phyloP scores from a whole-genome alignment of 2,888 invertebrate genomes.

The Megamerina dolium region DNA sequence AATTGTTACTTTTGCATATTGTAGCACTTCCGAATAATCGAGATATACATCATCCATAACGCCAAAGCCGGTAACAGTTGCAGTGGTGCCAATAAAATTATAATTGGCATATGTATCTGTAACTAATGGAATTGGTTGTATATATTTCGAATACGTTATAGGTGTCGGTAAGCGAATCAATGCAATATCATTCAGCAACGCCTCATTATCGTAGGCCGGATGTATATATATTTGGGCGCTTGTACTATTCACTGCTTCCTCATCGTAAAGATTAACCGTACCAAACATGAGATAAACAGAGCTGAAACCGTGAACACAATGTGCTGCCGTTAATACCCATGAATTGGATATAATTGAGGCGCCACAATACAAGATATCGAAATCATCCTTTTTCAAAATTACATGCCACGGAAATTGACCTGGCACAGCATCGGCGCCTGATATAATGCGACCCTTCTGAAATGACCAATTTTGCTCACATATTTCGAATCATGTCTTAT shows the following conservation, averaged over 20 bases:
- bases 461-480: no score
- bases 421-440: slow-evolving; percentile 27
- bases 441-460: slow-evolving; percentile 32
- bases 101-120: slow-evolving; percentile 17
- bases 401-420: slow-evolving; percentile 47
- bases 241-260: slow-evolving; percentile 29
- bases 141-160: slow-evolving; percentile 25
- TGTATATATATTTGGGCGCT: slow-evolving; percentile 31
- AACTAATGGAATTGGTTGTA: slow-evolving; percentile 36
- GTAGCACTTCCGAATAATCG: slow-evolving; percentile 32
- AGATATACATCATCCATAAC: slow-evolving; percentile 37
- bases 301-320: slow-evolving; percentile 32
- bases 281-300: slow-evolving; percentile 37
- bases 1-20: slow-evolving; percentile 36
- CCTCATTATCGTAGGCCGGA: slow-evolving; percentile 33
- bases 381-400: slow-evolving; percentile 33
- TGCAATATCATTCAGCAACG: slow-evolving; percentile 40
- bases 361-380: slow-evolving; percentile 38
- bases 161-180: slow-evolving; percentile 33
- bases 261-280: slow-evolving; percentile 27
- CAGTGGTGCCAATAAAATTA: slow-evolving; percentile 29
- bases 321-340: slow-evolving; percentile 45
- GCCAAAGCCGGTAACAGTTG: slow-evolving; percentile 39
- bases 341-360: slow-evolving; percentile 36
- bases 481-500: no score